Evolutionary conservation across 1,140 invertebrate species (phyloP).

Genomic region (Atta colombica): DNA sequence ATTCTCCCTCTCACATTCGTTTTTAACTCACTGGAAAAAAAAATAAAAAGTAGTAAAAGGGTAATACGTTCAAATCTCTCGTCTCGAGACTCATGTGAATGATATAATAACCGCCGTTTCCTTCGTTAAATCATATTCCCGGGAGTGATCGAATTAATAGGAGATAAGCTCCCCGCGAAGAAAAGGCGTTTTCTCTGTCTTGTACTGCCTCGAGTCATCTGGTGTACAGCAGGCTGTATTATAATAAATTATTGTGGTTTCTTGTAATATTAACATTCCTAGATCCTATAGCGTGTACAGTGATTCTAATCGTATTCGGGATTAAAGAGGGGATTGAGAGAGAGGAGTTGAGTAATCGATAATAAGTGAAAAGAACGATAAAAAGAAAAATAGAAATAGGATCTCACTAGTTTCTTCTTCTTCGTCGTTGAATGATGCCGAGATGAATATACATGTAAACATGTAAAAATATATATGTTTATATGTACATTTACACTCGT

Average conservation of each 20-base stretch:
- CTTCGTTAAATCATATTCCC: slow-evolving; percentile 54
- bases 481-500: slow-evolving; percentile 26
- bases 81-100: slow-evolving; percentile 68
- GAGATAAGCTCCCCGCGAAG: slow-evolving; percentile 51
- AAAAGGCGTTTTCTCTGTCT: slow-evolving; percentile 76
- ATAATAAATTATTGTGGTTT: slow-evolving; percentile 87
- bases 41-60: slow-evolving; percentile 72
- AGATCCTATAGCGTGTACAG: slow-evolving; percentile 85
- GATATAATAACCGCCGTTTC: slow-evolving; percentile 52
- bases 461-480: slow-evolving; percentile 21
- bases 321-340: slow-evolving; percentile 78
- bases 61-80: slow-evolving; percentile 75
- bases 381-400: slow-evolving; percentile 33
- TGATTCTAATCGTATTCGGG: slow-evolving; percentile 80
- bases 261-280: slow-evolving; percentile 86
- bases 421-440: slow-evolving; percentile 36
- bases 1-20: slow-evolving; percentile 82
- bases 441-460: slow-evolving; percentile 63
- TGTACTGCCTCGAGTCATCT: slow-evolving; percentile 84
- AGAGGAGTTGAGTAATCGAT: slow-evolving; percentile 30
- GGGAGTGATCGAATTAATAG: slow-evolving; percentile 52
- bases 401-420: slow-evolving; percentile 56
- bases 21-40: slow-evolving; percentile 58
- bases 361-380: slow-evolving; percentile 32
- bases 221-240: slow-evolving; percentile 86